phyloP scores from a whole-genome alignment of 2,888 invertebrate genomes.

The Polyommatus iphigenia region DNA sequence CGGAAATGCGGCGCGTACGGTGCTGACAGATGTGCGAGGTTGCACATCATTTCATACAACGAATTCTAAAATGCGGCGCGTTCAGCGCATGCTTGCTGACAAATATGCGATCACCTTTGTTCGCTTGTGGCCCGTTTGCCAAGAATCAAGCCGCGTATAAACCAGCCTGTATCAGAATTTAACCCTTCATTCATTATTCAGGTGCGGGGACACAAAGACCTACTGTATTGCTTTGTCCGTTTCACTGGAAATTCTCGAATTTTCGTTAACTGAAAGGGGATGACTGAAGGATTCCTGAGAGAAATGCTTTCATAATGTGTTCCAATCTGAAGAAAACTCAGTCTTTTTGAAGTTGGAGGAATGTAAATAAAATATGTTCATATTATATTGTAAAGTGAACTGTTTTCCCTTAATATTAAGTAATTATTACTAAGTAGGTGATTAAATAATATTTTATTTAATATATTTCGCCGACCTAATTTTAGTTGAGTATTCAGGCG shows the following conservation, averaged over 20 bases:
- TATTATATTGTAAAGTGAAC: neutral
- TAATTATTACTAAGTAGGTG: too few species aligned
- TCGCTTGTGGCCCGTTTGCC: neutral
- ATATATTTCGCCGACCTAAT: neutral
- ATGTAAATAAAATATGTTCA: neutral
- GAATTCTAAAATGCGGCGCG: too few species aligned
- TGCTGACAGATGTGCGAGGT: too few species aligned
- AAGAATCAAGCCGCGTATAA: neutral
- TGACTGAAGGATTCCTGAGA: slow-evolving; percentile 12
- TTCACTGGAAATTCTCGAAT: slow-evolving; percentile 7
- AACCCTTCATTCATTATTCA: slow-evolving; percentile 29
- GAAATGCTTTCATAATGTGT: neutral
- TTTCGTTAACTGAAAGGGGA: slow-evolving; percentile 17
- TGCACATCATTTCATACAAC: too few species aligned
- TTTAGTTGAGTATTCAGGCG: neutral
- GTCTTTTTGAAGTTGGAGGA: neutral
- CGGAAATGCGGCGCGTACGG: too few species aligned
- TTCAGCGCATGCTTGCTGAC: too few species aligned
- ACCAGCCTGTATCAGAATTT: slow-evolving; percentile 6
- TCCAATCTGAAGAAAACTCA: neutral
- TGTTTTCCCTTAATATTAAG: neutral
- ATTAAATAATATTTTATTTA: too few species aligned
- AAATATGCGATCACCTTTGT: neutral
- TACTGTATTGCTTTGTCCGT: slow-evolving; percentile 20
- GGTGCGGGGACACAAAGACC: slow-evolving; percentile 6